Evolutionary conservation across 2,888 invertebrate species (phyloP), one percentile per base, ranked within the genome.

Genomic region (Lepidocyrtinus sp.): DNA sequence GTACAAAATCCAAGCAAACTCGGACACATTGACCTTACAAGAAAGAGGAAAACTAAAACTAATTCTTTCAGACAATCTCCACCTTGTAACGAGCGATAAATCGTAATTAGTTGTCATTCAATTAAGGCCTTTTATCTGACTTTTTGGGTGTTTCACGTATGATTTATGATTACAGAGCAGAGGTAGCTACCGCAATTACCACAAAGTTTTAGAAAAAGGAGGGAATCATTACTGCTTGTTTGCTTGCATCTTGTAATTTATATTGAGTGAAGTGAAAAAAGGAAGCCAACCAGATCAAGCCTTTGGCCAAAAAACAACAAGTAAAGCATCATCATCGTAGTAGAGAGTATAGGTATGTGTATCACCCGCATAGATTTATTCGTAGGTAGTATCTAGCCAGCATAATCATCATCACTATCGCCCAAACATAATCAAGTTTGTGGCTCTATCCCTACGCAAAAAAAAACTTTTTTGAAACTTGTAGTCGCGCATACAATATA

Each of bases 31-130:
- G n/a, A n/a, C n/a, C n/a, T n/a, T n/a, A n/a, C n/a, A n/a, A n/a
- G n/a, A n/a, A n/a, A n/a, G n/a, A n/a, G n/a, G n/a, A n/a, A n/a
- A n/a, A n/a, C n/a, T n/a, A n/a, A 36, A 36, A 68, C 73, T 74
- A 79, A 79, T 80, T 75, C 64, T 46, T 46, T 80, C 68, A 46
- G 75, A 75, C 70, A 74, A 65, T 70, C 64, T 67, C 71, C 75
- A 70, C 70, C 70, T 75, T 61, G 50, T 50, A 70, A 80, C 74
- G 75, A 75, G 80, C 70, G 65, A 80, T 80, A 75, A 80, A 80
- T 80, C 74, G 80, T 80, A 80, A 80, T 80, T 80, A 75, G 75
- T 80, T 80, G 80, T 80, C 80, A 80, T 80, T 80, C 80, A 80
- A 80, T 80, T 80, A 75, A 80, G 75, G 62, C 36, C 64, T 79